Conservation (phyloP, 2,888 invertebrate genomes). For the Acleris emargana region DNA sequence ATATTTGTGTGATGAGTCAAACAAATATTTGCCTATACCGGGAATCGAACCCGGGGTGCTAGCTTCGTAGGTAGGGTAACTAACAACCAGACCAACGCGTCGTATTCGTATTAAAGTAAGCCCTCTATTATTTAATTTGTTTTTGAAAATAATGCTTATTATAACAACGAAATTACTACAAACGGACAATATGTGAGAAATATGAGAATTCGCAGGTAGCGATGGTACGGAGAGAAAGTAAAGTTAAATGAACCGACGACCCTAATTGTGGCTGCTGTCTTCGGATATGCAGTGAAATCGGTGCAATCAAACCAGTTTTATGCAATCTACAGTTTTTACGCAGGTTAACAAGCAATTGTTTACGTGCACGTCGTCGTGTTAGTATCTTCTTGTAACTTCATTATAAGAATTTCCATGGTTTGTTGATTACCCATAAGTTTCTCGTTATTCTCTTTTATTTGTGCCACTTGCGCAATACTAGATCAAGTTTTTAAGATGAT, state of each 20-base stretch:
- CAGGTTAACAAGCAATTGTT: conserved; percentile 16
- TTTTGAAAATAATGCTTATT: conserved; percentile 5
- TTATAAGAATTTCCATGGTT: no score
- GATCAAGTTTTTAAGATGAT: not conserved
- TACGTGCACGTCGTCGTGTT: not conserved
- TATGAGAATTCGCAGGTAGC: conserved; percentile 36
- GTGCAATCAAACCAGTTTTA: conserved; percentile 44
- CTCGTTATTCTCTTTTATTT: not conserved
- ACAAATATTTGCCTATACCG: no score
- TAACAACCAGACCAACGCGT: no score
- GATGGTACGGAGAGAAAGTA: conserved; percentile 56
- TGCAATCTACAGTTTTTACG: conserved; percentile 35
- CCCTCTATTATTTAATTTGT: not conserved
- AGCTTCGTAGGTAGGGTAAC: no score
- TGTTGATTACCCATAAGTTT: not conserved
- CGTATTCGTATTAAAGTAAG: not conserved
- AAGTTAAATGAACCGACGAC: conserved; percentile 61
- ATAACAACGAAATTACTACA: conserved; percentile 3
- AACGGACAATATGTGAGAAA: conserved; percentile 35
- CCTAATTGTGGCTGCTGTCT: conserved; percentile 58
- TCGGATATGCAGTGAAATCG: conserved; percentile 54
- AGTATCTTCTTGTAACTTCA: no score
- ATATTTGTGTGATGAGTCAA: no score
- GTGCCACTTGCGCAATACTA: not conserved
- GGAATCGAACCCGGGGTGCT: no score